Evolutionary conservation across 2,113 vertebrate species (phyloP), one percentile per base, ranked within the genome.

Genomic region (Acanthisitta chloris): DNA sequence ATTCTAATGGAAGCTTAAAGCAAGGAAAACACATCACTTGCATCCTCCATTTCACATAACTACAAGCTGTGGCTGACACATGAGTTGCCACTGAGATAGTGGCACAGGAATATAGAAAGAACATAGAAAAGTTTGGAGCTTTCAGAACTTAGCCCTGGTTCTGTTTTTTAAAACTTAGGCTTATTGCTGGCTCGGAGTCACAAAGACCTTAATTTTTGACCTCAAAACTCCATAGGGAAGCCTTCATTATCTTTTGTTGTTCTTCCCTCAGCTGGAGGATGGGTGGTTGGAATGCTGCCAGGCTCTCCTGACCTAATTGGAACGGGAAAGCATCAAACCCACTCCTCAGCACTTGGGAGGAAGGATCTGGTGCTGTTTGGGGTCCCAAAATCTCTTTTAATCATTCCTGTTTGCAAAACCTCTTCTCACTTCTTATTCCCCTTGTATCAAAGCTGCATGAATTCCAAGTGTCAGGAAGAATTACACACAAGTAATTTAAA

Each of bases 21-120:
- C 5, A 70, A 66, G 49, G 9, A 52, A 79, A 90, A 36, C 0
- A 3, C 33, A 80, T 33, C 49, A 12, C 24, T 46, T 49, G 21
- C 7, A 6, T 11, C n/a, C 70, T 59, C 62, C 19, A 59, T 10
- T 43, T 46, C 59, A 46, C 26, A 20, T 12, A 25, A 52, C 48
- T 33, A 42, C 57, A 29, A 0, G 4, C 49, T 17, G 5, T 2
- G 11, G n/a, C 19, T 23, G 48, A 28, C 74, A 79, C 1, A 0
- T 4, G 42, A 81, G 48, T 45, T 11, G 14, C 81, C 43, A 31
- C 66, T 38, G 10, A 57, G 58, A 54, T 33, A 58, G 42, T 3
- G 26, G 49, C 71, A 61, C 19, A 24, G 49, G 49, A 72, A 72
- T 65, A 33, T 10, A 25, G 55, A 69, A 81, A 36, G n/a, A 82